A percentile compares a stretch with the other conserved stretches of the same genome.
phyloP scores from a whole-genome alignment of 1,140 invertebrate genomes.

The Aphis craccivora region DNA sequence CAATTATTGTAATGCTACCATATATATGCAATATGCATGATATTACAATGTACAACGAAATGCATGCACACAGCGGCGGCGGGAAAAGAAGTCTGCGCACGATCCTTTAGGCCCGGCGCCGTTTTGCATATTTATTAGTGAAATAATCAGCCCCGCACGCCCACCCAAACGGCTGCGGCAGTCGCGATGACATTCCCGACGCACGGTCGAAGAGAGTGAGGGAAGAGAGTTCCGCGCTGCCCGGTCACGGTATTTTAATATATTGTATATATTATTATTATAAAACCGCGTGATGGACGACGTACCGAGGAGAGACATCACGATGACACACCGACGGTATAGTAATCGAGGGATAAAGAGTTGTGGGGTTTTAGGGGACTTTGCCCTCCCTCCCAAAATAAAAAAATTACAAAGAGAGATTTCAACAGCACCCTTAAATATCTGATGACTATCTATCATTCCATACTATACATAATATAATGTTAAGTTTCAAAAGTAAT shows the following conservation, averaged over 20 bases:
- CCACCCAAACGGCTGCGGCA: conserved; percentile 26
- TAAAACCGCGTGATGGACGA: not conserved
- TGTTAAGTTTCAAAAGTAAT: too few species aligned
- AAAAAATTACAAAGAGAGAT: too few species aligned
- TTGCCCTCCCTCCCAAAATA: too few species aligned
- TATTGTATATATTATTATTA: not conserved
- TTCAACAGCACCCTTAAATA: too few species aligned
- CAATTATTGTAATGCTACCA: conserved; percentile 53
- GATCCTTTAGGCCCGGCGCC: conserved; percentile 45
- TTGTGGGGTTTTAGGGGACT: too few species aligned
- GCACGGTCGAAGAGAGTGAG: not conserved
- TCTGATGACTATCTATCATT: too few species aligned
- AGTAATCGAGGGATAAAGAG: too few species aligned
- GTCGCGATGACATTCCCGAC: not conserved
- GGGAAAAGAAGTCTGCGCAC: conserved; percentile 44
- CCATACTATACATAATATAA: too few species aligned
- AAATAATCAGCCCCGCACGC: conserved; percentile 36
- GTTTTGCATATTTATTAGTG: conserved; percentile 54
- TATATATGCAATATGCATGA: not conserved
- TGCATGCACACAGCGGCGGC: not conserved
- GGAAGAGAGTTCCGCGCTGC: not conserved
- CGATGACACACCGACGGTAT: too few species aligned
- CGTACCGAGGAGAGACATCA: too few species aligned
- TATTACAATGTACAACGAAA: not conserved
- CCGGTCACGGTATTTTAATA: not conserved